Evolutionary conservation across 1,140 invertebrate species (phyloP), one percentile per base, ranked within the genome.

Genomic region (Ylistrum balloti): DNA sequence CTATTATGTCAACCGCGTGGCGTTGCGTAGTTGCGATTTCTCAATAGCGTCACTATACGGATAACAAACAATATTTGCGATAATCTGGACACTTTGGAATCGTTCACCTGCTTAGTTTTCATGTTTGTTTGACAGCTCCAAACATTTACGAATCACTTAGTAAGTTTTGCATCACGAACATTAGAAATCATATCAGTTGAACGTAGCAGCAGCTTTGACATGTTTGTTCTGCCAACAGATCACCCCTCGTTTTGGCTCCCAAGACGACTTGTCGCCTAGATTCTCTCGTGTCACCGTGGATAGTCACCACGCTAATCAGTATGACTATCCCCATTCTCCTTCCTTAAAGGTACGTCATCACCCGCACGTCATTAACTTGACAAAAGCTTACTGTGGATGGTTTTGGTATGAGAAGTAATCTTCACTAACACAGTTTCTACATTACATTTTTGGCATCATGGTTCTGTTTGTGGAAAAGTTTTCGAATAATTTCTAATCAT

Each of bases 211-310:
- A 74, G 56, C 56, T 74, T 74, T 7, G 35, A 38, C 13, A 7
- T 38, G 35, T 74, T 74, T n/a, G n/a, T 74, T 74, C n/a, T 74
- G 56, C 56, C 56, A 74, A 74, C 56, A 74, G 56, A 74, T 74
- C 56, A 74, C 56, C n/a, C 56, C 56, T 74, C 56, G 56, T n/a
- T 74, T 28, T 74, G 56, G 28, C 22, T 74, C 56, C 56, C 22
- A 74, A 3, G 56, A 74, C 56, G 56, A 74, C 22, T 0, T 74
- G 17, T 74, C 56, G 17, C 56, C 56, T 28, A n/a, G 56, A 74
- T 74, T 28, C n/a, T 1, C 56, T 5, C 56, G 56, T 17, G 56
- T 74, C 56, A 74, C 56, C 22, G 56, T 74, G 9, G 56, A 74
- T 74, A 74, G 56, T 74, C 17, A 74, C 17, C 56, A 74, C 17